Evolutionary conservation across 2,797 vertebrate genomes (phyloP).

Genomic region (Sebastes minor): DNA sequence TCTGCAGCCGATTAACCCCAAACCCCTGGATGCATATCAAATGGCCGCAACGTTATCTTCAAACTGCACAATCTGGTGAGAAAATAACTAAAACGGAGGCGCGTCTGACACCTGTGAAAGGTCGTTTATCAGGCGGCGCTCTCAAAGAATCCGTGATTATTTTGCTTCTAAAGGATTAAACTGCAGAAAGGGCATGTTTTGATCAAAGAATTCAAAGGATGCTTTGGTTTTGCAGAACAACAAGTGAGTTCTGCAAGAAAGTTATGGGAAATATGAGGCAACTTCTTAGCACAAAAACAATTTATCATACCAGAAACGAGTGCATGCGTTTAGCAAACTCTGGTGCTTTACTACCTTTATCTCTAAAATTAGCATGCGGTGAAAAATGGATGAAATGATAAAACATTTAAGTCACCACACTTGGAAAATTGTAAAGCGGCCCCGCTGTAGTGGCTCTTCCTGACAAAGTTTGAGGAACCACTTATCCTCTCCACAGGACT

Average conservation of each 20-base stretch:
- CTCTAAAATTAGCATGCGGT: not conserved
- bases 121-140: not conserved
- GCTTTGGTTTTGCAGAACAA: not conserved
- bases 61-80: not conserved
- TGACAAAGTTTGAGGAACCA: slow-evolving; percentile 59
- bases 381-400: not conserved
- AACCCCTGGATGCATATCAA: slow-evolving; percentile 4
- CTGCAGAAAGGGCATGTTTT: not conserved
- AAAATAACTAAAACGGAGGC: not conserved
- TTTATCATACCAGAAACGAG: not conserved
- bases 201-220: not conserved
- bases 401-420: not conserved
- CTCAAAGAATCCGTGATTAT: not conserved
- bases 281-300: not conserved
- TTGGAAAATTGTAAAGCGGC: not conserved
- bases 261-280: not conserved
- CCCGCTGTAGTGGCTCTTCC: not conserved
- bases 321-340: not conserved
- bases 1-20: slow-evolving; percentile 20
- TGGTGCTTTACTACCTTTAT: not conserved
- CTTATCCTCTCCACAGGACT: slow-evolving; percentile 66
- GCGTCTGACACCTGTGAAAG: not conserved
- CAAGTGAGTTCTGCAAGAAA: not conserved
- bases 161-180: not conserved
- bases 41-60: not conserved